Base-by-base conservation (phyloP, 2,113 vertebrate genomes). In the Nipponia nippon region DNA sequence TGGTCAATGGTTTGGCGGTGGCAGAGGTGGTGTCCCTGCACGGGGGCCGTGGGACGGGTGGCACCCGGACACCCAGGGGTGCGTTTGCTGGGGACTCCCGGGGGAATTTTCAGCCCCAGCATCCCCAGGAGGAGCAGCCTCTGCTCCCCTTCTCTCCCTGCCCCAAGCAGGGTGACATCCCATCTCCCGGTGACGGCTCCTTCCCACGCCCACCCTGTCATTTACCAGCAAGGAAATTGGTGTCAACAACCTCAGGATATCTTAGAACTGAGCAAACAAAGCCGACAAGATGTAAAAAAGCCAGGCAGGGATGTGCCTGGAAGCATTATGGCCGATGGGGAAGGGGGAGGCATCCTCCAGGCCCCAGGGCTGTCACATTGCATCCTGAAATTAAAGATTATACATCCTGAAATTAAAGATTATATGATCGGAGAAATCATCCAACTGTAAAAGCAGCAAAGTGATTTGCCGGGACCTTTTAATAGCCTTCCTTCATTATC, bases 241-340 rank as follows among this genome's bases (percentile, higher is more conserved):
- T 70, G 65, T 85, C 56, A 36, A 6, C 42, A 30, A 20, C 50
- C 50, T 63, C 40, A 12, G 69, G 12, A 13, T 47, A 16, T 61
- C 85, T 70, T 30, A 79, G 65, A 52, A 61, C 81, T 7, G 29
- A 36, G 34, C 55, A 78, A 84, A 70, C 10, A 50, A 89, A 87
- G 36, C 29, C 3, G 3, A 26, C 0, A 2, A 72, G 50, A 38
- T 44, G 47, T 27, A 8, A 63, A 73, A 52, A 52, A 19, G 6
- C 15, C 0, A 0, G 1, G 20, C 20, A 17, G 49, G 34, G 59
- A 18, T 53, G 55, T 15, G 11, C 30, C 11, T 0, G 0, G 3
- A 3, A 11, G 44, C 7, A 2, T 55, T 75, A 11, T 2, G 1
- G 44, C 50, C 8, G 9, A 50, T 15, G 67, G 67, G n/a, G 40